Evolutionary conservation across 92 coral and sea anemone species (phyloP), one percentile per base, ranked within the genome.

Genomic region (Metridium senile): DNA sequence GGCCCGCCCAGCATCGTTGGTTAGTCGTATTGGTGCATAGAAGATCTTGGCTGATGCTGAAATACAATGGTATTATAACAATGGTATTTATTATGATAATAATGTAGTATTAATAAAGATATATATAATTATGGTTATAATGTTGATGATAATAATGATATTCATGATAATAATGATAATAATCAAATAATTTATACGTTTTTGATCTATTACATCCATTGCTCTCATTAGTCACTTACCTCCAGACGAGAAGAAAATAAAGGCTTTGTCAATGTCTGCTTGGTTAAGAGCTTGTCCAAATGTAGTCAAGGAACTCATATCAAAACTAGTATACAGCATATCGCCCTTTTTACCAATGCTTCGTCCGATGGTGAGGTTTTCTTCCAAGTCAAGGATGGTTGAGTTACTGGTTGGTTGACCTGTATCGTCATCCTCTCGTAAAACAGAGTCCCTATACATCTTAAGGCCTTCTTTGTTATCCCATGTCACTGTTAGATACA

Each of bases 11-110:
- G 93, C 99, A 29, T 91, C 97, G 82, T 96, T 96, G 39, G 94
- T 89, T 67, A 95, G 85, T 20, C 97, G 89, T 16, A 95, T 82
- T 10, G 98, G 91, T 17, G 98, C 97, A 78, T 93, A 92, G 73
- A 89, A 96, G 31, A 96, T 89, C 79, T 96, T 96, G 27, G 99
- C 99, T 64, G 99, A 96, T 59, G 86, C 99, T 96, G 76, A 35
- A 72, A 23, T 26, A 51, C 39, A 39, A 27, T 18, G 9, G 66
- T 13, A 22, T 11, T 18, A 11, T 29, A 53, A 32, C 53, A 59
- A 74, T 34, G 16, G 30, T 21, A n/a, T n/a, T n/a, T n/a, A n/a
- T n/a, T n/a, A n/a, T n/a, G n/a, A n/a, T n/a, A n/a, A n/a, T n/a
- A n/a, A n/a, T n/a, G n/a, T n/a, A n/a, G n/a, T n/a, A n/a, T n/a